phyloP scores from a whole-genome alignment of 2,113 vertebrate genomes.

The Rhynchopsitta pachyrhyncha region DNA sequence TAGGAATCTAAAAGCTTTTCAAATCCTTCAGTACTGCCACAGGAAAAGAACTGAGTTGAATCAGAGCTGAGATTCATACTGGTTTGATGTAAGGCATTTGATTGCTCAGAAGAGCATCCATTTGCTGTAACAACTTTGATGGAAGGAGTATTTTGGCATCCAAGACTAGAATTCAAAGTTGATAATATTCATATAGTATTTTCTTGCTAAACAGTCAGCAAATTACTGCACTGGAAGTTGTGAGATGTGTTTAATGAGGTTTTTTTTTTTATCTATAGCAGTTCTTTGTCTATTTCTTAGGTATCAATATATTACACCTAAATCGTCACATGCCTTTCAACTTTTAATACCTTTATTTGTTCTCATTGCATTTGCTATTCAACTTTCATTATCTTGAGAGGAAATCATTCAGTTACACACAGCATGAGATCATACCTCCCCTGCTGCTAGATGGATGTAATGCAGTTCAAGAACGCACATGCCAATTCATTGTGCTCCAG shows the following conservation, averaged over 20 bases:
- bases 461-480: slow-evolving; percentile 38
- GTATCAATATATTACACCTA: slow-evolving; percentile 56
- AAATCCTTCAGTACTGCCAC: neutral
- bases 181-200: neutral
- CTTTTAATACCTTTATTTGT: slow-evolving; percentile 63
- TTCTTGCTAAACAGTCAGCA: neutral
- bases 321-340: slow-evolving; percentile 62
- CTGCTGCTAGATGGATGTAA: slow-evolving; percentile 70
- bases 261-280: neutral
- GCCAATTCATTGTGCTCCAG: slow-evolving; percentile 55
- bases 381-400: slow-evolving; percentile 70
- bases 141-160: neutral
- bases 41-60: neutral
- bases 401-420: slow-evolving; percentile 66
- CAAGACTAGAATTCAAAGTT: neutral
- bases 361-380: slow-evolving; percentile 51
- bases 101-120: neutral
- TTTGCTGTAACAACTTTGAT: neutral
- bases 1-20: neutral
- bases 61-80: neutral
- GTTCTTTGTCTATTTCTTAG: slow-evolving; percentile 18
- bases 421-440: slow-evolving; percentile 56
- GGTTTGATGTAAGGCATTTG: neutral
- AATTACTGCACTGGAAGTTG: neutral
- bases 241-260: slow-evolving; percentile 9